Conservation (phyloP, 2,888 invertebrate species). For the Zaprionus obscuricornis region DNA sequence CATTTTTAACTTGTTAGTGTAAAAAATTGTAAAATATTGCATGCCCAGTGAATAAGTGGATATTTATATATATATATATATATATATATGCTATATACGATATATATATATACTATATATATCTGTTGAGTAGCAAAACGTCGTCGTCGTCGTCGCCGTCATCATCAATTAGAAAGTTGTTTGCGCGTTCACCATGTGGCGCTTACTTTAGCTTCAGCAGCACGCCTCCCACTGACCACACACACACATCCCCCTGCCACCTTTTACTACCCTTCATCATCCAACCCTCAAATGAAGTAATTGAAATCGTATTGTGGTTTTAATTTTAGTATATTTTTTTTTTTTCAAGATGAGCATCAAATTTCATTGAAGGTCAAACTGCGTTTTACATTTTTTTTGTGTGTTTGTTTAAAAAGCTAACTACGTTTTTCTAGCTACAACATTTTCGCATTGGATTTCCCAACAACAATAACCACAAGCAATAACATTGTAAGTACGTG, state of each 20-base stretch:
- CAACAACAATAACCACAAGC: not conserved
- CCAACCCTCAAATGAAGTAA: too few relatives aligned
- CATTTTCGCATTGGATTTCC: conserved; percentile 52
- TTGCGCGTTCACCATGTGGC: conserved; percentile 42
- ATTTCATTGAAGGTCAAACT: conserved; percentile 72
- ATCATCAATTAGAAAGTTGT: conserved; percentile 65
- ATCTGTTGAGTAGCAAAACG: too few relatives aligned
- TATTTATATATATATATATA: not conserved
- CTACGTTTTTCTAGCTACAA: conserved; percentile 55
- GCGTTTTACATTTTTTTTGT: conserved; percentile 49
- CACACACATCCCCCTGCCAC: not conserved
- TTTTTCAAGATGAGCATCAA: conserved; percentile 54
- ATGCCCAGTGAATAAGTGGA: conserved; percentile 46
- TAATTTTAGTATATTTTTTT: too few relatives aligned
- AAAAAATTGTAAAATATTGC: conserved; percentile 47
- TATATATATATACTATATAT: too few relatives aligned
- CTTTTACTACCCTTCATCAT: too few relatives aligned
- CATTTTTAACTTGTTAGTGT: too few relatives aligned
- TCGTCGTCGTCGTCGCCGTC: conserved; percentile 26
- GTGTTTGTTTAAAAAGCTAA: conserved; percentile 28
- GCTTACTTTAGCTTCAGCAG: conserved; percentile 39
- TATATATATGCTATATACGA: too few relatives aligned
- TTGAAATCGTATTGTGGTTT: conserved; percentile 29
- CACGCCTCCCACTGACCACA: not conserved
- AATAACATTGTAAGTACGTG: too few relatives aligned